phyloP scores from a whole-genome alignment of 2,797 vertebrate species.

The Lithobates pipiens region DNA sequence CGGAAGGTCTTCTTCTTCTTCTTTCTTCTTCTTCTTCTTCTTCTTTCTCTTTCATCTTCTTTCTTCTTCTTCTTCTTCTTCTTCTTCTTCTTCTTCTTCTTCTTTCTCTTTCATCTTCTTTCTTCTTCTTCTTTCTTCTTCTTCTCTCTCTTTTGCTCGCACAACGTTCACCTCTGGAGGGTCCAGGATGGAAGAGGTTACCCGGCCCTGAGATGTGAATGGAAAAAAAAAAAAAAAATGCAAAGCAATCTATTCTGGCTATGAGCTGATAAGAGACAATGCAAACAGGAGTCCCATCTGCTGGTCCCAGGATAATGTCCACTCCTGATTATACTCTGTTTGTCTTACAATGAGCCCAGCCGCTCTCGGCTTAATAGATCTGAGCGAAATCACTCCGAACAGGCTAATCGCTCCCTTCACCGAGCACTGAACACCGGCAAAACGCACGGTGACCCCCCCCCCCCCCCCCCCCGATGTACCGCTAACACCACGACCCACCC shows the following conservation, averaged over 20 bases:
- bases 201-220: not conserved
- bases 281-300: conserved; percentile 37
- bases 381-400: not conserved
- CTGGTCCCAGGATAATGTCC: not conserved
- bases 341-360: not conserved
- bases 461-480: not conserved
- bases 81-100: too few species aligned
- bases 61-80: too few species aligned
- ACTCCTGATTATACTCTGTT: not conserved
- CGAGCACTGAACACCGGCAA: not conserved
- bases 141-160: too few species aligned
- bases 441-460: not conserved
- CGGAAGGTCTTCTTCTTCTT: too few species aligned
- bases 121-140: too few species aligned
- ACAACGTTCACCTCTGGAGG: too few species aligned
- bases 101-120: too few species aligned
- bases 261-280: conserved; percentile 25
- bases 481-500: not conserved
- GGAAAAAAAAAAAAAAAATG: conserved; percentile 24
- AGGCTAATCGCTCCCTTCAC: not conserved
- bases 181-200: conserved; percentile 7
- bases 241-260: conserved; percentile 12
- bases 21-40: too few species aligned
- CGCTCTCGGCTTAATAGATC: not conserved
- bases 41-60: too few species aligned